Conservation (phyloP, 2,113 vertebrate species). For the Steatornis caripensis region DNA sequence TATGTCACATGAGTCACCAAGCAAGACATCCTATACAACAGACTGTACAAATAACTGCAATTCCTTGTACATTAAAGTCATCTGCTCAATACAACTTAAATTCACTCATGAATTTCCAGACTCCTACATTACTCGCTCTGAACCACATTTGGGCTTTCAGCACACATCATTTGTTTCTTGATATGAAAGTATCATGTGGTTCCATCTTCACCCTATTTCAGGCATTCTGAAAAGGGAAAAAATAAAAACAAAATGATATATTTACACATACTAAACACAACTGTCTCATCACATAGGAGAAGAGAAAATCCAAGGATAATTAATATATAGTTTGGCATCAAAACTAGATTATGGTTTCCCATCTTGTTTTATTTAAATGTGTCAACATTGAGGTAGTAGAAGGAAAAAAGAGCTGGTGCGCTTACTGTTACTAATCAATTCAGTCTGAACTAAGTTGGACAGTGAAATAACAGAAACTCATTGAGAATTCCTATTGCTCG, state of each 20-base stretch:
- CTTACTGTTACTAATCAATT: neutral
- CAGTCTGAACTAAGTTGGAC: neutral
- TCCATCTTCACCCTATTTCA: neutral
- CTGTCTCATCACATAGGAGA: no score
- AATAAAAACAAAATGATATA: neutral
- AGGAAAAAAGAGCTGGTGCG: neutral
- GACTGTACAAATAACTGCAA: neutral
- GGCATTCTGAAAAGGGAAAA: neutral
- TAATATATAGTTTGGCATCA: neutral
- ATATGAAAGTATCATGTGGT: neutral
- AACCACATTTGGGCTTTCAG: neutral
- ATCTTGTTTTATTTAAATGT: neutral
- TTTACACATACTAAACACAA: neutral
- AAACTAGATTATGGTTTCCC: neutral
- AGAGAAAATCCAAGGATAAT: neutral
- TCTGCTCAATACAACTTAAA: neutral
- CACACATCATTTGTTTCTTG: rapidly evolving
- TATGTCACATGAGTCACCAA: neutral
- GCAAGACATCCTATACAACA: neutral
- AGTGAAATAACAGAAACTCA: neutral
- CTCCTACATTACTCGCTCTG: neutral
- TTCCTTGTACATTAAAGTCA: neutral
- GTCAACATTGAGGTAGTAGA: neutral
- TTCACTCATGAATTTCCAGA: neutral
- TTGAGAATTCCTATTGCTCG: neutral